phyloP scores from a whole-genome alignment of 1,140 invertebrate species.

The Heliconius hermathena region DNA sequence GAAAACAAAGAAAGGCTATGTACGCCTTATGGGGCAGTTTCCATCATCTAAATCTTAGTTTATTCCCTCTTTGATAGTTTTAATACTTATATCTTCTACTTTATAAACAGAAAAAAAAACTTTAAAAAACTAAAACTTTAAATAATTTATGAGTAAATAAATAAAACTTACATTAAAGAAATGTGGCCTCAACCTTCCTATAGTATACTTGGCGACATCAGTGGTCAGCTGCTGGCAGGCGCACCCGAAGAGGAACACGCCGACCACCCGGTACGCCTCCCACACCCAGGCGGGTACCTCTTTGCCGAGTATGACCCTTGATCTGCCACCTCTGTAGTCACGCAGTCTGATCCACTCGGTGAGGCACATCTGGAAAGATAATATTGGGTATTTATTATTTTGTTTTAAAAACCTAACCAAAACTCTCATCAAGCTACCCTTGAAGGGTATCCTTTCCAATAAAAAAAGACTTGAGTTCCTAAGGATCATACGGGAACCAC shows the following conservation, averaged over 20 bases:
- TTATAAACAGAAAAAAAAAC: background rate
- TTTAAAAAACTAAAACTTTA: background rate
- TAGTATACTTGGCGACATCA: constrained; percentile 95
- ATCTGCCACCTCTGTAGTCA: constrained; percentile 71
- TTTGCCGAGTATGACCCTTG: constrained; percentile 80
- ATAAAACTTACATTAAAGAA: constrained; percentile 87
- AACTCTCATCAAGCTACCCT: too few relatives aligned
- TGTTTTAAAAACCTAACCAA: too few relatives aligned
- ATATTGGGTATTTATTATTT: background rate
- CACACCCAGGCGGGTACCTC: constrained; percentile 87
- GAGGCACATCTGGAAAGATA: constrained; percentile 82
- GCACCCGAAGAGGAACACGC: constrained; percentile 93
- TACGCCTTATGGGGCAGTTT: too few relatives aligned
- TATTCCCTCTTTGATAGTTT: too few relatives aligned
- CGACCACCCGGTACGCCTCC: constrained; percentile 88
- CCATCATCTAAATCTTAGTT: too few relatives aligned
- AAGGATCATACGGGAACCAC: too few relatives aligned
- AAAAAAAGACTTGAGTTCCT: too few relatives aligned
- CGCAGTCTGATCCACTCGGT: constrained; percentile 84
- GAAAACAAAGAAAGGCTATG: too few relatives aligned
- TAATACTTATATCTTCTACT: too few relatives aligned
- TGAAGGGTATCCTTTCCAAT: too few relatives aligned
- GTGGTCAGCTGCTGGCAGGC: constrained; percentile 91
- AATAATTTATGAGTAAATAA: background rate
- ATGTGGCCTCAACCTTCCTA: constrained; percentile 95